phyloP scores from a whole-genome alignment of 2,888 invertebrate genomes.

The Apodemia duryi region DNA sequence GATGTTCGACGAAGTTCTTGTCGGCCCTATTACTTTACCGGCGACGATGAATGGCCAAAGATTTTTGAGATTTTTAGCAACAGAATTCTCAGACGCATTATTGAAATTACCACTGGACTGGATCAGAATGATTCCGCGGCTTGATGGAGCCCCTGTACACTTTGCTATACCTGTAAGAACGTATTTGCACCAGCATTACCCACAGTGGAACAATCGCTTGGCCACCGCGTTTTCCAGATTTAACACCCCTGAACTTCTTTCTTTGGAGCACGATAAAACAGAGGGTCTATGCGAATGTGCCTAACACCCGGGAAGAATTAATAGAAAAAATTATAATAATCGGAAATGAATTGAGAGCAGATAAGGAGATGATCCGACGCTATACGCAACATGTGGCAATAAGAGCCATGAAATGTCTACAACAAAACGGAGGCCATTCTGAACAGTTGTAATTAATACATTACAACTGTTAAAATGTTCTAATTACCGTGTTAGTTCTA shows the following conservation, averaged over 20 bases:
- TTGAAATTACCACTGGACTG: neutral
- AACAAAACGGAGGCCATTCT: neutral
- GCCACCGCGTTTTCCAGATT: no score
- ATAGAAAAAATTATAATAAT: neutral
- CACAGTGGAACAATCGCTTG: no score
- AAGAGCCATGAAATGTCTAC: neutral
- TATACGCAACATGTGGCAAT: neutral
- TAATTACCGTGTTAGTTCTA: no score
- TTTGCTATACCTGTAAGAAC: neutral
- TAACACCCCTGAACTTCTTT: no score
- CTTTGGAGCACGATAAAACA: no score
- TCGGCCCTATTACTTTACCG: neutral
- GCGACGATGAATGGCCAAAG: neutral
- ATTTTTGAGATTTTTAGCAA: slow-evolving; percentile 3
- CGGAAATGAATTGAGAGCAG: neutral
- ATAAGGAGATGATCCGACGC: slow-evolving; percentile 23
- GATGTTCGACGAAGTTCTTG: neutral
- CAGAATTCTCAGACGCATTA: neutral
- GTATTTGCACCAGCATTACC: no score
- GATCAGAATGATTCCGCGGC: neutral
- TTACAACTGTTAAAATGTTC: no score
- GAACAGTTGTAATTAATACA: neutral
- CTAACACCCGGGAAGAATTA: neutral
- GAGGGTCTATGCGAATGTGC: neutral
- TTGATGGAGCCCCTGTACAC: neutral